Percentiles rank a stretch among this genome's conserved stretches.
These are phyloP conservation scores for Hemichromis elongatus DNA, from an alignment of 2,113 vertebrate genomes.

Conservation along the genomic window DNA sequence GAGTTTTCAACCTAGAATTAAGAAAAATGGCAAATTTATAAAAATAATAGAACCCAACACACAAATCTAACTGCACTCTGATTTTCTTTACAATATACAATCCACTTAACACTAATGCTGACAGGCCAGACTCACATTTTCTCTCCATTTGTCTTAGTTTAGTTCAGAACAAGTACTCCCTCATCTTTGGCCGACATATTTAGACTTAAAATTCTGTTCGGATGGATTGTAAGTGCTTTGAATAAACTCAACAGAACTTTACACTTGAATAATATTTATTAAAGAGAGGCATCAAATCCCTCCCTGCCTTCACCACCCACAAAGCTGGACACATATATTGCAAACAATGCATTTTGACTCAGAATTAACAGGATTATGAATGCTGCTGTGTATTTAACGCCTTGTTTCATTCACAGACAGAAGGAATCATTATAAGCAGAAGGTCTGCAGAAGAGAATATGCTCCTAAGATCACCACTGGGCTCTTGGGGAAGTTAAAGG, in stretches of 20 bases:
- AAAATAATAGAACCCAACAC: background rate
- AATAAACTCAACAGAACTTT: background rate
- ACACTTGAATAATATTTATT: background rate
- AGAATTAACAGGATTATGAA: background rate
- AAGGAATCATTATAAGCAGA: background rate
- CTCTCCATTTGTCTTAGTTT: background rate
- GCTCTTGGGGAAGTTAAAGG: background rate
- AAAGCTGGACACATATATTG: background rate
- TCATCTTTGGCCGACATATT: background rate
- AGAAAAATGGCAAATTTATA: background rate
- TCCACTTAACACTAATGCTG: accelerated
- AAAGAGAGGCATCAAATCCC: background rate
- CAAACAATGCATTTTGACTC: background rate
- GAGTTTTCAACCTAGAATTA: conserved; percentile 6
- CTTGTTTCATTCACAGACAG: background rate
- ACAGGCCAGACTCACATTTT: background rate
- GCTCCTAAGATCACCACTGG: background rate
- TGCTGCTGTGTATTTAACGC: background rate
- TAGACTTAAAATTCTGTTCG: background rate
- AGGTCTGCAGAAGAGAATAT: background rate
- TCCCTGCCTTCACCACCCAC: background rate
- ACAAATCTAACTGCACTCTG: background rate
- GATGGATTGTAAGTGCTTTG: background rate
- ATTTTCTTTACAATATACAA: background rate
- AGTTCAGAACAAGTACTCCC: background rate